Evolutionary conservation across 2,888 invertebrate species (phyloP), one percentile per base, ranked within the genome.

Genomic region (Oasisia sp.): DNA sequence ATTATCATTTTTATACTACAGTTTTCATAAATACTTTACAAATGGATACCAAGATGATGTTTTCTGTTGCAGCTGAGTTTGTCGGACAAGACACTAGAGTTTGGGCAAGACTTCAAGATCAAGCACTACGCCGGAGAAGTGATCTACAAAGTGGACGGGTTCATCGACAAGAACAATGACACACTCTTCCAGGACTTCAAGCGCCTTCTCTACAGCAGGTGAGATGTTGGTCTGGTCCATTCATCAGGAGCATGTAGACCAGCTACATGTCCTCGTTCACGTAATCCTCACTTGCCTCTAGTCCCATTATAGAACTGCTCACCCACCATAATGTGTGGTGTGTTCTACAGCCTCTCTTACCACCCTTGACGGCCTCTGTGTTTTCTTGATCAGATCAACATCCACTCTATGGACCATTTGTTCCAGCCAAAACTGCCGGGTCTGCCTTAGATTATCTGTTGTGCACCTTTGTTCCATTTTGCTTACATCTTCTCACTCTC

Each of bases 71-170:
- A 96, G 96, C 93, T 96, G 50, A 94, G 94, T 89, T 96, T 96
- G 38, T 95, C 96, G 32, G 97, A 97, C 94, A 97, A 97, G 94
- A 95, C 96, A 3, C 94, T 97, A 92, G 96, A 96, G 91, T 96
- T 97, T 93, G 95, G 96, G 89, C 95, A 95, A 56, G 96, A 96
- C 93, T 96, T 96, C 94, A 95, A 96, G 95, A 97, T 95, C 95
- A 98, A 98, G 27, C 99, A 99, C 96, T 99, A 99, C 96, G 99
- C 99, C 0, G 99, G 99, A 7, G 98, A 99, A 95, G 99, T 99
- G 50, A 98, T 98, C 27, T 99, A 99, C 97, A 97, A 97, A 92
- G 97, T 99, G 32, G 97, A 97, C 27, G 99, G 99, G 0, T 99
- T 99, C 97, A 97, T 99, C 96, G 99, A 99, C 96, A 99, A 99